Evolutionary conservation across 2,797 vertebrate genomes (phyloP), one percentile per base, ranked within the genome.

Genomic region (Anniella stebbinsi): DNA sequence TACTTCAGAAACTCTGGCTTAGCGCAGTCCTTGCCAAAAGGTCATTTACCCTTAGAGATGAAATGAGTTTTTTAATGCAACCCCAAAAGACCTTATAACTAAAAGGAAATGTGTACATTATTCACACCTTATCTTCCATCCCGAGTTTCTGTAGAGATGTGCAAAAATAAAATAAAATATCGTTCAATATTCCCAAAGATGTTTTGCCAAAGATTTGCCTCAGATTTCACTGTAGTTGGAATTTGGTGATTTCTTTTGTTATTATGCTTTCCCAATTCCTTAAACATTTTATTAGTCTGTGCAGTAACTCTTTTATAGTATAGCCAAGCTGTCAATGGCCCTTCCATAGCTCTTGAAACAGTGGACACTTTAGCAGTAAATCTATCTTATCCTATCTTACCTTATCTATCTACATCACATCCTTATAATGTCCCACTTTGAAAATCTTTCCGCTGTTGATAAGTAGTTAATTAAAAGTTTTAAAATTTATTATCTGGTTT

Each of bases 1-100:
- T 88, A 91, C 73, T 95, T 94, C 91, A 94, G 87, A 89, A 91
- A 87, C 87, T 87, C 54, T 28, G 77, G 45, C 80, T 95, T 92
- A 84, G 88, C 89, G 89, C 80, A 41, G 76, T 87, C 28, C 33
- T 72, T 92, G 88, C 87, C 83, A 93, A 84, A 86, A 83, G 23
- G 88, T 95, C 60, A 89, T 90, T 95, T 95, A 94, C 70, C 89
- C 9, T 60, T 86, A 78, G 36, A 33, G 66, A 90, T 76, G 91
- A 45, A 93, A 76, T 80, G 86, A 91, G 63, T 78, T 72, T 92
- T 94, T 84, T 81, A 51, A 95, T 84, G 18, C 93, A 94, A 93
- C 87, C 69, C 72, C 78, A 93, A 87, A 92, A 0, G 0, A 91
- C 69, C 3, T 66, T 66, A 38, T 67, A 30, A 28, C 41, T n/a